Conservation (phyloP, 2,113 vertebrate genomes). For the Lagopus muta region DNA sequence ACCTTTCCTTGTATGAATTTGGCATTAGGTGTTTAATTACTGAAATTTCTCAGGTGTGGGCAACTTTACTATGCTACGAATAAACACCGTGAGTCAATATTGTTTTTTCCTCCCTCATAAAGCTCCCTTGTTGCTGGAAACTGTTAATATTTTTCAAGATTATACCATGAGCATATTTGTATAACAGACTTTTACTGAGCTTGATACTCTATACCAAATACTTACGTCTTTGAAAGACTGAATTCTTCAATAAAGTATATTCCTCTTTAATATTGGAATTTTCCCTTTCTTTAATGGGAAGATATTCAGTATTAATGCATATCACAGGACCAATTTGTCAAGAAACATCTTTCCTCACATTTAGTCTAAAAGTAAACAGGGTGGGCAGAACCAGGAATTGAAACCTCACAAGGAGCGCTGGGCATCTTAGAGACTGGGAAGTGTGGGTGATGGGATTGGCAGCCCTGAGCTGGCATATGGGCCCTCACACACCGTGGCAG, state of each 20-base stretch:
- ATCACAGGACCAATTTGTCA: not conserved
- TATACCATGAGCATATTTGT: slow-evolving; percentile 46
- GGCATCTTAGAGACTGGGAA: slow-evolving; percentile 19
- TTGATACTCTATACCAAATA: slow-evolving; percentile 54
- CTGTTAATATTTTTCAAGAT: slow-evolving; percentile 46
- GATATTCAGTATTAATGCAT: not conserved
- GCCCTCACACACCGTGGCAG: not conserved
- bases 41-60: slow-evolving; percentile 52
- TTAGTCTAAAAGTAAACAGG: not conserved
- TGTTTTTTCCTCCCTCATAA: slow-evolving; percentile 3
- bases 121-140: slow-evolving; percentile 24
- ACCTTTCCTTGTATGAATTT: not conserved
- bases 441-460: not conserved
- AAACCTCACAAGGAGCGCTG: not conserved
- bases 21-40: slow-evolving; percentile 26
- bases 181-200: slow-evolving; percentile 10
- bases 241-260: slow-evolving; percentile 50
- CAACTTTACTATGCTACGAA: not conserved
- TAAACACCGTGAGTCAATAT: slow-evolving; percentile 29
- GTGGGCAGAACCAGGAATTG: not conserved
- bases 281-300: slow-evolving; percentile 18
- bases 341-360: not conserved
- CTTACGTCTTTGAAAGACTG: slow-evolving; percentile 46
- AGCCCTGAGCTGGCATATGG: not conserved
- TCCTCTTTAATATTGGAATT: not conserved